Percentiles rank a stretch among this genome's conserved stretches.
These are phyloP conservation scores for Imbricaverruca yamaguchii DNA, from an alignment of 2,888 invertebrate species.

Conservation along the genomic window DNA sequence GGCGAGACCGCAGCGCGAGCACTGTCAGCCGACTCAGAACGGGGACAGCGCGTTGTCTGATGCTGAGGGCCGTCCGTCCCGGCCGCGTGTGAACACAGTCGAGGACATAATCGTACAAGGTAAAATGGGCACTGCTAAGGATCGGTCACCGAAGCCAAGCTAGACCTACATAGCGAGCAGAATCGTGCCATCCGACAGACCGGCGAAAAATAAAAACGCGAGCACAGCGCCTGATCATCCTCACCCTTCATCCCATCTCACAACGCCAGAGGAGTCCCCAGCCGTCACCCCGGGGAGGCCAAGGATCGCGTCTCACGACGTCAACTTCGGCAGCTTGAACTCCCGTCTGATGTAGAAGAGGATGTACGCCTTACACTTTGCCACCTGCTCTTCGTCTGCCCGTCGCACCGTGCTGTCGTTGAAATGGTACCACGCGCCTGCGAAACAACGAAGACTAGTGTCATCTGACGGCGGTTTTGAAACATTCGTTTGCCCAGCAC, in stretches of 20 bases:
- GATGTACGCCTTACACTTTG: conserved; percentile 73
- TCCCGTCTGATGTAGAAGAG: conserved; percentile 72
- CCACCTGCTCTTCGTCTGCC: conserved; percentile 57
- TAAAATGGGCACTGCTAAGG: not conserved
- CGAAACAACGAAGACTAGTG: no score
- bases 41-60: no score
- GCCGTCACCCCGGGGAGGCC: no score
- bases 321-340: conserved; percentile 37
- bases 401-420: conserved; percentile 75
- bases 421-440: conserved; percentile 64
- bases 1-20: no score
- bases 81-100: not conserved
- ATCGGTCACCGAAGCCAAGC: not conserved
- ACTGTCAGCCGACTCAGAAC: no score
- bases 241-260: not conserved
- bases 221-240: not conserved
- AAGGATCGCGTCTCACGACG: not conserved
- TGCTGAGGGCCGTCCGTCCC: not conserved
- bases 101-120: not conserved
- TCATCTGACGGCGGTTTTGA: no score
- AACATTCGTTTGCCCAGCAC: no score
- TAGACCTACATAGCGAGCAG: not conserved
- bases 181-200: not conserved
- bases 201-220: not conserved
- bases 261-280: not conserved